Base-by-base conservation (phyloP, 2,888 invertebrate genomes). In the Tiliacea citrago region DNA sequence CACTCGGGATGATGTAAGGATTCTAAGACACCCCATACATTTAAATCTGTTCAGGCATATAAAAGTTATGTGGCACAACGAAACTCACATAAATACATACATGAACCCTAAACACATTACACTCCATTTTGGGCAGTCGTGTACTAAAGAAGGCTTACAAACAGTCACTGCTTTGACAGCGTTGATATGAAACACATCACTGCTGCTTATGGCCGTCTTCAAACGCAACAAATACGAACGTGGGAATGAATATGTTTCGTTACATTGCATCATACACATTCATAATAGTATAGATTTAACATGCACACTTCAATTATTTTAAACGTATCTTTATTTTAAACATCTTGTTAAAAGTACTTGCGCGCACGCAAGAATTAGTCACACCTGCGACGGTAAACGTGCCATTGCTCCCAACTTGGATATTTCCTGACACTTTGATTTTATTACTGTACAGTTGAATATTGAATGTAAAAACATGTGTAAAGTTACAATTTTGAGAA, bases 321-420 rank as follows among this genome's bases (percentile, higher is more conserved):
- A 63, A 72, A 78, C 21, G 49, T 81, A 85, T 77, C 78, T 77
- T 68, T 68, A 84, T 71, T 73, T 77, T 72, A 67, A 82, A 81
- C 65, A 77, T 77, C 75, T 81, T 75, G 79, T 85, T 84, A 72
- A 73, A 75, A 83, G 81, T 81, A 82, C 78, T 81, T 58, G 76
- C 79, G 83, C 85, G 85, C 88, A 88, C 86, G 86, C 85, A 81
- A 83, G 88, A 84, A 90, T 92, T 92, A 89, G 91, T 91, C 92
- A 92, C 91, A 92, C 91, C 89, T 90, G 88, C 86, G 87, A 88
- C 85, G 82, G 80, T 91, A 88, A 91, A 90, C 86, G 89, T 90
- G 90, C 84, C 89, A 83, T 88, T 88, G 89, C 88, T 89, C 90
- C 88, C 84, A 81, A 75, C 79, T 82, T 70, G 77, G 79, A 81